Evolutionary conservation across 2,113 vertebrate species (phyloP).

Genomic region (Apteryx mantelli): DNA sequence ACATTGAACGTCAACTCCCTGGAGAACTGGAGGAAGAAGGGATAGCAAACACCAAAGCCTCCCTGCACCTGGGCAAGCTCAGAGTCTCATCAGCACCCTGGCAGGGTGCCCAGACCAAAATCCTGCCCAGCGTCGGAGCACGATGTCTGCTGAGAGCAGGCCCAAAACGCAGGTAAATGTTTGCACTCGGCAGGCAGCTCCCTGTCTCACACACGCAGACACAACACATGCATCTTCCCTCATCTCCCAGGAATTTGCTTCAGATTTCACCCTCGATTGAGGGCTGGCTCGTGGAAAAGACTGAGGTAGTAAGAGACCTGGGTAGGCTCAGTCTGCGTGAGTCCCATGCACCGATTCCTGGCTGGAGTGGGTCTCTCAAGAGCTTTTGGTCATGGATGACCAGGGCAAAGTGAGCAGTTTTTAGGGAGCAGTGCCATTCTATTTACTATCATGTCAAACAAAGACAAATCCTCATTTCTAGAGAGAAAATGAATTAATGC

Average conservation of each 20-base stretch:
- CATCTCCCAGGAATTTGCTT: slow-evolving; percentile 16
- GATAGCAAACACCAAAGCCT: background rate
- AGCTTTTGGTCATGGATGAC: background rate
- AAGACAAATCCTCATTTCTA: background rate
- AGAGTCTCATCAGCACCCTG: background rate
- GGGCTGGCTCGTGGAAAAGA: background rate
- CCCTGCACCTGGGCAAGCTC: background rate
- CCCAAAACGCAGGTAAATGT: background rate
- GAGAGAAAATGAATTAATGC: background rate
- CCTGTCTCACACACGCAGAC: background rate
- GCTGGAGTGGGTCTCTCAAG: background rate
- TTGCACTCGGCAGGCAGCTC: background rate
- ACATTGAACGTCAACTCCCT: background rate
- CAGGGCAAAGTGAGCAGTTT: background rate
- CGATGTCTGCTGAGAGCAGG: background rate
- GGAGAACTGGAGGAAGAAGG: background rate
- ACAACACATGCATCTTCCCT: background rate
- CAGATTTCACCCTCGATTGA: background rate
- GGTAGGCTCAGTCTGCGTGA: background rate
- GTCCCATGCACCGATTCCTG: background rate
- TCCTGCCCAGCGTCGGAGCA: background rate
- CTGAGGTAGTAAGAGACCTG: background rate
- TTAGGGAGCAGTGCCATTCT: background rate
- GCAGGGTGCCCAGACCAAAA: background rate
- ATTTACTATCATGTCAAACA: background rate